Evolutionary conservation across 1,140 invertebrate genomes (phyloP).

Genomic region (Panonychus citri): DNA sequence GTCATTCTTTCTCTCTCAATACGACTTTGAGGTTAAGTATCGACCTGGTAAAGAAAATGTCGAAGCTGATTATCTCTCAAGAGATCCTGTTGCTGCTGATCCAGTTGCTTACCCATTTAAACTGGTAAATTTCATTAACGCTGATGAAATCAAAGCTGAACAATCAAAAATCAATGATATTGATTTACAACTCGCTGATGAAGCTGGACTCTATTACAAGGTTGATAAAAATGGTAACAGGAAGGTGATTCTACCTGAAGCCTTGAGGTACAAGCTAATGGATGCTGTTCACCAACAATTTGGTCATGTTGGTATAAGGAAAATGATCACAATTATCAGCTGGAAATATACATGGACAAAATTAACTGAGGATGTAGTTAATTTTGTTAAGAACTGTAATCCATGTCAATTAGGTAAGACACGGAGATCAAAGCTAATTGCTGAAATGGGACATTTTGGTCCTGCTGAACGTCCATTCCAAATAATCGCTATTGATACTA

Average conservation of each 20-base stretch:
- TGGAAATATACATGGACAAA: not conserved
- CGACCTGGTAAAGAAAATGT: not conserved
- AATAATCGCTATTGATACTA: constrained; percentile 7
- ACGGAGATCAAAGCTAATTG: not conserved
- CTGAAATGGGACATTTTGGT: not conserved
- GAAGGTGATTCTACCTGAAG: not conserved
- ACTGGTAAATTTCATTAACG: not conserved
- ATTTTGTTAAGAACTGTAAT: not conserved
- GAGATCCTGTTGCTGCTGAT: too few species aligned
- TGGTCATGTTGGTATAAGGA: too few species aligned
- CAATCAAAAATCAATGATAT: not conserved
- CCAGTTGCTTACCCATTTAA: too few species aligned
- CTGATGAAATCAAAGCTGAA: not conserved
- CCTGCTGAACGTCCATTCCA: constrained; percentile 1
- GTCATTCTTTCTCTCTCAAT: not conserved
- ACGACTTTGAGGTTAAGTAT: constrained; percentile 3
- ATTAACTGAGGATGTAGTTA: not conserved
- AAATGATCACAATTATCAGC: too few species aligned
- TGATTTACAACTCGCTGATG: too few species aligned
- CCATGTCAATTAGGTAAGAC: not conserved
- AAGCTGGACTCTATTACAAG: not conserved
- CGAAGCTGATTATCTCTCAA: constrained; percentile 5
- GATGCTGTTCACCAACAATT: too few species aligned
- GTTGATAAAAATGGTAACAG: not conserved
- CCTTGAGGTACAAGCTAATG: not conserved